These are phyloP conservation scores for Scotopteryx bipunctaria DNA, from an alignment of 2,888 invertebrate species.

Conservation along the genomic window DNA sequence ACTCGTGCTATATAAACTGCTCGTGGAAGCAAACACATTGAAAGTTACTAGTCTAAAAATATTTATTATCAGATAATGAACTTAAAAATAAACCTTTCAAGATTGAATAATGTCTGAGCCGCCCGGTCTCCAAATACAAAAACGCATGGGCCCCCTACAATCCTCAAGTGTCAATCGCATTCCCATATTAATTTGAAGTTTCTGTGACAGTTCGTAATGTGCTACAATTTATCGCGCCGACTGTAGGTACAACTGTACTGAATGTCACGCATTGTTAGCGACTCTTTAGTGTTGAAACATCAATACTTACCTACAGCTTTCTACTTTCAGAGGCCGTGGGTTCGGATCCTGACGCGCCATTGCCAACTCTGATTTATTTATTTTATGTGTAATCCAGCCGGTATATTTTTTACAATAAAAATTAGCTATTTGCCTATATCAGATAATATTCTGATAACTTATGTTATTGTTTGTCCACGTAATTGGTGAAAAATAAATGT, in stretches of 20 bases:
- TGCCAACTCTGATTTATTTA: neutral
- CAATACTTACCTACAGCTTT: conserved; percentile 15
- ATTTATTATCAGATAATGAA: no score
- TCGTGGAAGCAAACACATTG: no score
- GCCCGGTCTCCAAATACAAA: neutral
- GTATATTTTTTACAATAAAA: no score
- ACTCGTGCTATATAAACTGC: no score
- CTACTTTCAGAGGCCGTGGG: conserved; percentile 11
- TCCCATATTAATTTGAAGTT: conserved; percentile 77
- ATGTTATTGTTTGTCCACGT: no score
- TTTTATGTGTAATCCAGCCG: no score
- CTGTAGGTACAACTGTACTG: conserved; percentile 38
- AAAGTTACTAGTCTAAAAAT: no score
- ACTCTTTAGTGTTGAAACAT: neutral
- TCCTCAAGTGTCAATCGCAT: conserved; percentile 67
- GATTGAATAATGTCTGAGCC: neutral
- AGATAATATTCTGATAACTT: no score
- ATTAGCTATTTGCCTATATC: no score
- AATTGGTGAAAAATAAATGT: no score
- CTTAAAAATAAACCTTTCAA: neutral
- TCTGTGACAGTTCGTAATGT: conserved; percentile 72
- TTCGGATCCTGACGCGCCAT: neutral
- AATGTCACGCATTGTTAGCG: conserved; percentile 21
- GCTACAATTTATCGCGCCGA: conserved; percentile 61
- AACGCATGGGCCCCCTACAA: conserved; percentile 42